Evolutionary conservation across 1,140 invertebrate species (phyloP).

Genomic region (Plectrocnemia conspersa): DNA sequence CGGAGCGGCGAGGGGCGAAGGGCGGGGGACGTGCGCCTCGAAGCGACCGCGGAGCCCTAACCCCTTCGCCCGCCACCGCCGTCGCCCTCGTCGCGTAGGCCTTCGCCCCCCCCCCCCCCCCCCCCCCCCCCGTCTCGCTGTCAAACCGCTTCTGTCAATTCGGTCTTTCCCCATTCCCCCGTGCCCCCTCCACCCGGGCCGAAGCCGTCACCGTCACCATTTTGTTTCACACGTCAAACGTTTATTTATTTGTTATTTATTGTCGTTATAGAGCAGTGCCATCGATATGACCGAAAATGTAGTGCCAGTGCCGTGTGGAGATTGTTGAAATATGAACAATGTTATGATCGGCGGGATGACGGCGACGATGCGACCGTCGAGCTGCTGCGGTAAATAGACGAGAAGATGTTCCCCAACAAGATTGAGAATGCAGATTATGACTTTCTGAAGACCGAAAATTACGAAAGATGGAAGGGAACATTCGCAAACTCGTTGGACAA

Average conservation of each 20-base stretch:
- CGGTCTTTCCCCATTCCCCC: not conserved
- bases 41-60: not conserved
- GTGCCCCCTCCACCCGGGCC: not conserved
- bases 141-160: not conserved
- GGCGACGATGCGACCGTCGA: not conserved
- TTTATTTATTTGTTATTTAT: not conserved
- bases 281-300: not conserved
- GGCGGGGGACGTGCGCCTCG: too few relatives aligned
- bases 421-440: constrained; percentile 71
- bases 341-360: not conserved
- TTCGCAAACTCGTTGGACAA: constrained; percentile 75
- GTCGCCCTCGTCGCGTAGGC: not conserved
- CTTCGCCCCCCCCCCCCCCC: not conserved
- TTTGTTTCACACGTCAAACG: not conserved
- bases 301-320: not conserved
- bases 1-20: too few relatives aligned
- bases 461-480: constrained; percentile 82
- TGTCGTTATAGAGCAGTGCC: not conserved
- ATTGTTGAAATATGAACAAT: not conserved
- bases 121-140: constrained; percentile 1
- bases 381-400: constrained; percentile 18
- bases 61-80: constrained; percentile 1
- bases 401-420: constrained; percentile 50
- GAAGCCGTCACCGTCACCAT: too few relatives aligned
- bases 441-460: constrained; percentile 83